These are phyloP conservation scores for Nesometra sesokonis DNA, from an alignment of 35 echinoderm and acorn worm genomes.

Conservation along the genomic window DNA sequence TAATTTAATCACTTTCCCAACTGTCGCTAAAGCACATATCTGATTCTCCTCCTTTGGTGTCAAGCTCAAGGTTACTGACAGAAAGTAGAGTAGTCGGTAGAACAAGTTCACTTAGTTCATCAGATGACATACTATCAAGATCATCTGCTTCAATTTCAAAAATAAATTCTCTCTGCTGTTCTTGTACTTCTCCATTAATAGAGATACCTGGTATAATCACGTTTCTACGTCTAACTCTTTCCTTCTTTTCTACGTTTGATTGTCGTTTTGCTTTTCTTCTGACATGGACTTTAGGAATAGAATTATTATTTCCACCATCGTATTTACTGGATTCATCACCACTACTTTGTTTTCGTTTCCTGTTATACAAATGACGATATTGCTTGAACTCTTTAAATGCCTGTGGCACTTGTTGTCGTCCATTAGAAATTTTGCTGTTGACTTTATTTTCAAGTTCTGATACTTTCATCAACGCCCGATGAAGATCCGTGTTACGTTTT, in stretches of 20 bases:
- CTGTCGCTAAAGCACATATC: background rate
- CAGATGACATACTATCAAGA: background rate
- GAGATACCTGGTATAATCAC: background rate
- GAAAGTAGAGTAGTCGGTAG: background rate
- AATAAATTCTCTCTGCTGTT: background rate
- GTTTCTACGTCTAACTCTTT: background rate
- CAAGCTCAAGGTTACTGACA: background rate
- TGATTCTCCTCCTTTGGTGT: background rate
- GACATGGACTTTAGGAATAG: background rate
- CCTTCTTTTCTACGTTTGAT: background rate
- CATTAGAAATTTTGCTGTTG: constrained; percentile 20
- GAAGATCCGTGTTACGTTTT: constrained; percentile 48
- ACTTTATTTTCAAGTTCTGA: constrained; percentile 55
- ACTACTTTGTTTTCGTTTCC: background rate
- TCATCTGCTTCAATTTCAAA: background rate
- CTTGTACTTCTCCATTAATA: background rate
- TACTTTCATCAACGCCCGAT: constrained; percentile 45
- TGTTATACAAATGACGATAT: background rate
- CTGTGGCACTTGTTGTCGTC: background rate
- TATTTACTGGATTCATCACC: background rate
- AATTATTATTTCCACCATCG: background rate
- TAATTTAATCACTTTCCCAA: background rate
- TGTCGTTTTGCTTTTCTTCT: background rate
- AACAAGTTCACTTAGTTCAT: background rate
- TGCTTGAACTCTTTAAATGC: background rate